Evolutionary conservation across 2,797 vertebrate species (phyloP), one percentile per base, ranked within the genome.

Genomic region (Macropodus opercularis): DNA sequence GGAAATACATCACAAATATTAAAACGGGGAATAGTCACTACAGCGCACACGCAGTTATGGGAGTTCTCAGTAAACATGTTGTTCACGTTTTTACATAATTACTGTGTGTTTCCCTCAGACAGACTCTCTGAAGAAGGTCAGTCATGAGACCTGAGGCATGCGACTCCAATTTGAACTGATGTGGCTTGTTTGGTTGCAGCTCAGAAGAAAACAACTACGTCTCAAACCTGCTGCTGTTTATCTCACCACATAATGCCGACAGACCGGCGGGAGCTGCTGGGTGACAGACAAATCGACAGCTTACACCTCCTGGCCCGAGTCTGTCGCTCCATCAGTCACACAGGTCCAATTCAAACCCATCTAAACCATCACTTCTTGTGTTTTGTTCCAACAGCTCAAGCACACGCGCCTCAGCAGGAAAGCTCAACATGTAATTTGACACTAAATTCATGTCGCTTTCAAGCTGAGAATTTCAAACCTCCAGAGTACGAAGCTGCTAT

Each of bases 141-240:
- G 84, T 90, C 87, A 90, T 90, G 77, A 81, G 90, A 86, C 69
- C 63, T 12, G 63, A 69, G 63, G 73, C 88, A 91, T 83, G 85
- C 61, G 85, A 77, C 82, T 90, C 81, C 74, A 66, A 89, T 88
- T 88, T 79, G 19, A 78, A 77, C 73, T 62, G 76, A 80, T 83
- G 83, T 62, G 49, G 51, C 2, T 2, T 76, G 66, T 81, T 79
- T 80, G 69, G 80, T 80, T 73, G 69, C 67, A 72, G 72, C 72
- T 60, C 46, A 29, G 59, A 75, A 80, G 46, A 77, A 77, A 84
- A 87, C 64, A 77, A 71, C 57, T 31, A 32, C 40, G n/a, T 7
- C 43, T 70, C 22, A 11, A 52, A 63, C 47, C 66, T 49, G 35
- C 64, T 53, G 59, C 72, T 44, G 69, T 69, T 77, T 69, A 72